These are phyloP conservation scores for Spatulosminthurus flaviceps DNA, from an alignment of 2,888 invertebrate species.

Conservation along the genomic window DNA sequence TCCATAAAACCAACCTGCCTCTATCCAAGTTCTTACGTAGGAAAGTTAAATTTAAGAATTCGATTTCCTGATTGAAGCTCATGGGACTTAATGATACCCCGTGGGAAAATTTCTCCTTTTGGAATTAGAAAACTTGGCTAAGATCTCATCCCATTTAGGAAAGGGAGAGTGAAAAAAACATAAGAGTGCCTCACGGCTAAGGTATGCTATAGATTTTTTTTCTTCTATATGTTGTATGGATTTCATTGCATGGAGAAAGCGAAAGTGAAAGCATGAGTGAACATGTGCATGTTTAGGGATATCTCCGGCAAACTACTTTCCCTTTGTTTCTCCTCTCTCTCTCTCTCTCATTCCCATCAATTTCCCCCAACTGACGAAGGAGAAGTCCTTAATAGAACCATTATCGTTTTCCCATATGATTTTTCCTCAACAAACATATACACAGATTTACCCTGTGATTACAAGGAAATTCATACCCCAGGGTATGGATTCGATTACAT, in stretches of 20 bases:
- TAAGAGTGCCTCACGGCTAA: not conserved
- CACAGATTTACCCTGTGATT: no score
- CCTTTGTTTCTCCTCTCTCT: not conserved
- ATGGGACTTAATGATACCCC: slow-evolving; percentile 8
- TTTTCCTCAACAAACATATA: no score
- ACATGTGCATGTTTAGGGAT: not conserved
- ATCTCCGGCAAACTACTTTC: not conserved
- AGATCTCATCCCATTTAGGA: not conserved
- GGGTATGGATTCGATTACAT: no score
- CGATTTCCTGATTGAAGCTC: not conserved
- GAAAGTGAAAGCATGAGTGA: not conserved
- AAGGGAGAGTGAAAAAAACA: no score
- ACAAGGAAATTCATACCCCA: no score
- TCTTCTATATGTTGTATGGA: not conserved
- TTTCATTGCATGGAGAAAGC: slow-evolving; percentile 12
- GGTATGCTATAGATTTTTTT: slow-evolving; percentile 8
- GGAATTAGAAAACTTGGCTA: not conserved
- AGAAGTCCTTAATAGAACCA: no score
- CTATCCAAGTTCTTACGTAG: no score
- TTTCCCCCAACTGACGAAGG: no score
- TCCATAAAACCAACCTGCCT: no score
- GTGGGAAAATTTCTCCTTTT: slow-evolving; percentile 7
- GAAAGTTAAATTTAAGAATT: slow-evolving; percentile 12
- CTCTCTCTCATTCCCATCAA: no score
- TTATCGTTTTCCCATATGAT: no score